Conservation (phyloP, 2,113 vertebrate species). For the Dipodomys merriami region DNA sequence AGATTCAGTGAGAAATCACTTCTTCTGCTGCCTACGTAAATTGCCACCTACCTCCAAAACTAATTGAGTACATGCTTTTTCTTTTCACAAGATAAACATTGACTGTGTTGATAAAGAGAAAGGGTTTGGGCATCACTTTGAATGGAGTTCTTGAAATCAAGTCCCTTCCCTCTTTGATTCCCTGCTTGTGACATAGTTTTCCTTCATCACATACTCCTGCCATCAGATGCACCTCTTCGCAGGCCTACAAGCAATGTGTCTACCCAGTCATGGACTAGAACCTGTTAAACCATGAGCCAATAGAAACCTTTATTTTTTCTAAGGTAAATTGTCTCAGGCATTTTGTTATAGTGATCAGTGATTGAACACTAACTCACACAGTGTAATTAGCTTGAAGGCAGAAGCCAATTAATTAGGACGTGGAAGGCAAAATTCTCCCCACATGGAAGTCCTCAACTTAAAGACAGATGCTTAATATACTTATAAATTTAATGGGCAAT, state of each 20-base stretch:
- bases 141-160: neutral
- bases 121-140: neutral
- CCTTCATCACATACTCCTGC: neutral
- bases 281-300: neutral
- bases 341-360: neutral
- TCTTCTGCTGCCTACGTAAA: no score
- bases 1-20: no score
- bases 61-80: no score
- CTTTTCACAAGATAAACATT: no score
- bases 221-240: neutral
- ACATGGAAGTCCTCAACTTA: neutral
- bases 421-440: neutral
- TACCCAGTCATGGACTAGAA: neutral
- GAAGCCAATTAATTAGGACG: neutral
- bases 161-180: neutral
- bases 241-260: neutral
- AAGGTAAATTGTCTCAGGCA: neutral
- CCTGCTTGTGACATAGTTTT: no score
- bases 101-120: no score
- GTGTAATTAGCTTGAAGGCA: neutral
- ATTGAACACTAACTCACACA: no score
- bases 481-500: neutral
- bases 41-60: no score
- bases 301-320: neutral
- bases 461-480: constrained; percentile 26